These are phyloP conservation scores for Drosophila nannoptera DNA, from an alignment of 1,140 invertebrate species.

Conservation along the genomic window DNA sequence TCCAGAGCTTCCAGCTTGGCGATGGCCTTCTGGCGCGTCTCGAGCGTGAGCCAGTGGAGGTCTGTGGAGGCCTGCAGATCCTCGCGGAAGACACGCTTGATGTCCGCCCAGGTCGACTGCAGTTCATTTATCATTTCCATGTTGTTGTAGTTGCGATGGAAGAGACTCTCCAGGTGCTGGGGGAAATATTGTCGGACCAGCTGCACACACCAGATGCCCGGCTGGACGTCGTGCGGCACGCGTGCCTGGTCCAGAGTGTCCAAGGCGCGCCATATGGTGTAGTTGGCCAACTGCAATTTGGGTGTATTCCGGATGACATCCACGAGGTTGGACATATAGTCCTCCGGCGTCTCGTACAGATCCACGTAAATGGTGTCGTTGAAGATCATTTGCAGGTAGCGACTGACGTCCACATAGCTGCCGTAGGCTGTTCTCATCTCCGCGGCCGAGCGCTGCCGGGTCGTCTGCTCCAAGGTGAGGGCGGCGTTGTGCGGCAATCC, in stretches of 20 bases:
- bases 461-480: slow-evolving; percentile 62
- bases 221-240: slow-evolving; percentile 91
- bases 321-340: slow-evolving; percentile 79
- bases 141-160: slow-evolving; percentile 92
- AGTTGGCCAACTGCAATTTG: slow-evolving; percentile 83
- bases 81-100: slow-evolving; percentile 85
- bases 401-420: slow-evolving; percentile 65
- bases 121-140: slow-evolving; percentile 91
- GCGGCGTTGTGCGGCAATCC: slow-evolving; percentile 60
- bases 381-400: slow-evolving; percentile 65
- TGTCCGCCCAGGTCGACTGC: slow-evolving; percentile 80
- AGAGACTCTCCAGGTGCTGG: slow-evolving; percentile 85
- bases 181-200: slow-evolving; percentile 65
- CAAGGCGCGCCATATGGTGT: slow-evolving; percentile 87
- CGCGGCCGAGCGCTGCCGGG: slow-evolving; percentile 54
- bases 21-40: slow-evolving; percentile 87
- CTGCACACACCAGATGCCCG: slow-evolving; percentile 81
- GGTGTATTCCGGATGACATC: slow-evolving; percentile 79
- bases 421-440: slow-evolving; percentile 70
- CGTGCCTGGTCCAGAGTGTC: slow-evolving; percentile 90
- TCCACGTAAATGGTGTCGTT: slow-evolving; percentile 58
- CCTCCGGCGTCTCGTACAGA: slow-evolving; percentile 69
- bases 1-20: slow-evolving; percentile 91
- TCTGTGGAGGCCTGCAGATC: slow-evolving; percentile 83
- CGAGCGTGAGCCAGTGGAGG: slow-evolving; percentile 88